Base-by-base conservation (phyloP, 2,888 invertebrate species). In the Mythimna albipuncta region DNA sequence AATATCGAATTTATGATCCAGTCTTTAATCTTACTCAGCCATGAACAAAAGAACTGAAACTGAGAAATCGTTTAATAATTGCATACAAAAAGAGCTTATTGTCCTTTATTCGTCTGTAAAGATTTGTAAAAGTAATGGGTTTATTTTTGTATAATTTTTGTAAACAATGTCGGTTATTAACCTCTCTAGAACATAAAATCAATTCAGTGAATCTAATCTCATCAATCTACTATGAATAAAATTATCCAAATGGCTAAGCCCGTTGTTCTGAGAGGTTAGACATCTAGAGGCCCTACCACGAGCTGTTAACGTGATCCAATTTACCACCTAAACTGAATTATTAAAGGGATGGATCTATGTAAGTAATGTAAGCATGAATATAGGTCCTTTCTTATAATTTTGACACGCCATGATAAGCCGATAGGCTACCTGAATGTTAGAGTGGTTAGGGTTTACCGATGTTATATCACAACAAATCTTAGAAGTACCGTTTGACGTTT, bases 11-110 rank as follows among this genome's bases (percentile, higher is more conserved):
- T 64, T n/a, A 59, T 19, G 71, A 71, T 57, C 1, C 3, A 57
- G 11, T 57, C 13, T 9, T 78, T 55, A 78, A 69, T 66, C 35
- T 54, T 65, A 26, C 11, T 55, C 9, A 55, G 35, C 35, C 35
- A 52, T 47, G 74, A 66, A 62, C 26, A 41, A 58, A 61, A 73
- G 73, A 64, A 78, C 52, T 71, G 32, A 54, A 65, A 64, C 26
- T 64, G 35, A 2, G 57, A 77, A 54, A 62, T 58, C 35, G 13
- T 41, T 50, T 19, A 47, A 19, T 5, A 47, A 55, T 75, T 65
- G 76, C 44, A 62, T 50, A 44, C 2, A 63, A 6, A 59, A 58
- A 58, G 11, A 26, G 13, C 21, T 16, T 32, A 10, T 38, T 41
- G 21, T 41, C 19, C 4, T 32, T 50, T 21, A 78, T 16, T 61